These are phyloP conservation scores for Anticlea derivata DNA, from an alignment of 2,888 invertebrate species.

Conservation along the genomic window DNA sequence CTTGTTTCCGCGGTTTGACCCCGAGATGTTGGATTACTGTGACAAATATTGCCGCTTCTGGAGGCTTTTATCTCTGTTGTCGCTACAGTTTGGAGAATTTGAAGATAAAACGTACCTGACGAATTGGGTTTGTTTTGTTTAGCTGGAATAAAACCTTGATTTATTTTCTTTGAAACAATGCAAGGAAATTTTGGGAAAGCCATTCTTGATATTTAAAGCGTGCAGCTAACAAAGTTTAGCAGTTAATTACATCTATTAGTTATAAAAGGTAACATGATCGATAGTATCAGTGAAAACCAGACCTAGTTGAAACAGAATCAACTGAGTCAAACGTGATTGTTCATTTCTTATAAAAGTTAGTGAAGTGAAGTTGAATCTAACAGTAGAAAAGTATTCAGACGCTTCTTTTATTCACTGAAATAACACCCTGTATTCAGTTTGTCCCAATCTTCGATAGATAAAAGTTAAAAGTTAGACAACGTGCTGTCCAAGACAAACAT, in stretches of 20 bases:
- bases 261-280: too few relatives aligned
- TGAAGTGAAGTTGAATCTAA: too few relatives aligned
- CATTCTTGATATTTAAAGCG: too few relatives aligned
- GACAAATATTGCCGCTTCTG: slow-evolving; percentile 42
- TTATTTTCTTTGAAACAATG: slow-evolving; percentile 4
- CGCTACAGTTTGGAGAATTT: slow-evolving; percentile 16
- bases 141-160: slow-evolving; percentile 16
- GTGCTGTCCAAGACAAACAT: slow-evolving; percentile 26
- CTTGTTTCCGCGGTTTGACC: slow-evolving; percentile 54
- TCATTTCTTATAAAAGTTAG: too few relatives aligned
- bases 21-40: slow-evolving; percentile 48
- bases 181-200: not conserved
- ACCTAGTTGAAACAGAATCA: too few relatives aligned
- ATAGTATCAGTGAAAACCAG: too few relatives aligned
- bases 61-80: slow-evolving; percentile 27
- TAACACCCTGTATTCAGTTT: slow-evolving; percentile 21
- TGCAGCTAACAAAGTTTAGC: too few relatives aligned
- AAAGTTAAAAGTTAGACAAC: slow-evolving; percentile 25
- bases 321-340: too few relatives aligned
- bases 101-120: slow-evolving; percentile 22
- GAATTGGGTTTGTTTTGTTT: slow-evolving; percentile 28
- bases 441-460: slow-evolving; percentile 19
- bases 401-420: slow-evolving; percentile 15
- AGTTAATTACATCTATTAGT: too few relatives aligned
- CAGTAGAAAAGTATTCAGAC: not conserved